Evolutionary conservation across 2,888 invertebrate species (phyloP), one percentile per base, ranked within the genome.

Genomic region (Crepidodera aurea): DNA sequence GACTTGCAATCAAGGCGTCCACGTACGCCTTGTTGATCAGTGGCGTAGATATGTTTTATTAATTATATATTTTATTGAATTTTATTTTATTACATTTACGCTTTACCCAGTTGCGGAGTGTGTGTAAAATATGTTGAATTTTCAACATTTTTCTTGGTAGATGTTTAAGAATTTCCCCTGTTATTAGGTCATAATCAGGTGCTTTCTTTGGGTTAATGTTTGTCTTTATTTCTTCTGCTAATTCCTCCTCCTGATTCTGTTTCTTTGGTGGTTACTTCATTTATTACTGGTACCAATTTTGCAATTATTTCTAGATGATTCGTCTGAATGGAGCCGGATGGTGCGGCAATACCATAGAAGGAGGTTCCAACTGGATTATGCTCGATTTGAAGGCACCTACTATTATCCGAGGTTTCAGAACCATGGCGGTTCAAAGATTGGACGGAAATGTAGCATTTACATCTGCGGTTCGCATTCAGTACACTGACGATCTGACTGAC

Each of bases 321-420:
- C 89, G 96, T 16, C 82, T 96, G 12, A 94, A 92, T 76, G 90
- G 90, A 32, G 88, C 87, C 54, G 95, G 95, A 44, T 96, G 96
- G 96, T 96, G 96, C 79, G 96, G 96, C 7, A 90, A 89, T 73
- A 90, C 90, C 50, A 84, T 90, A 51, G 93, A 94, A 77, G 91
- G 92, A 4, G 95, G 94, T 48, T 87, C 90, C 13, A 96, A 96
- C 77, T 96, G 95, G 94, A 88, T 93, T 54, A 83, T 91, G 66
- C 85, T 96, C 64, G 96, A 96, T 75, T 84, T 96, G 68, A 90
- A 91, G 82, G 93, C 95, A 16, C 93, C 94, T 0, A 93, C 93
- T 0, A 91, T 96, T 19, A 87, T 96, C 59, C 86, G 94, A 73
- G 96, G 96, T 8, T 96, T 96, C 81, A 86, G 95, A 70, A 94